Evolutionary conservation across 1,140 invertebrate genomes (phyloP), one percentile per base, ranked within the genome.

Genomic region (Thaumatotibia leucotreta): DNA sequence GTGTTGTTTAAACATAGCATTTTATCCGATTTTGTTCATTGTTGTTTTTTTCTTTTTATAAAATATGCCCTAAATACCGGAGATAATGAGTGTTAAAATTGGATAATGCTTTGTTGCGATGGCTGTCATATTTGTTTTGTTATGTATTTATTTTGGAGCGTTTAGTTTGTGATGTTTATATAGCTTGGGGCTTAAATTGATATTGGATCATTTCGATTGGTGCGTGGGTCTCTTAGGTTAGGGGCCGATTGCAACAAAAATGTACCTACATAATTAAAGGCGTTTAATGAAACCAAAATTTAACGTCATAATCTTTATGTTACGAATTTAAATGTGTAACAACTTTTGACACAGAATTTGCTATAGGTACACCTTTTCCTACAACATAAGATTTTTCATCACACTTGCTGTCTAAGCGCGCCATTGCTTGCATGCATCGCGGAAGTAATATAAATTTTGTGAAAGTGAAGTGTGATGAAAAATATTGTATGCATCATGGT

Each of bases 61-160:
- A 45, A 45, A 45, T 45, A 20, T 45, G 62, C 11, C n/a, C 67
- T 64, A 63, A 58, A 72, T 72, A 68, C 68, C 72, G 66, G 49
- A 69, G 29, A 73, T 73, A 73, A 73, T 73, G 63, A 73, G 63
- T 68, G 68, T 65, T 65, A 73, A 65, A 67, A 73, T 73, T 67
- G 72, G 72, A 73, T 73, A 68, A 73, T 63, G 35, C 33, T 32
- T 65, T 65, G 63, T 68, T 68, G 39, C 39, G 29, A 39, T 32
- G 39, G 39, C 24, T 66, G 65, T 73, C 65, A 66, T 73, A 65
- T 69, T 65, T 67, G 49, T 61, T 70, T 70, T 58, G 52, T 58
- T 58, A 27, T 58, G 31, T 66, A 24, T 65, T 64, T 61, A 61
- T 64, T 35, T 66, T 69, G 45, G 63, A 27, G 2, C n/a, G 35